Base-by-base conservation (phyloP, 1,140 invertebrate genomes). In the Zaprionus davidi region DNA sequence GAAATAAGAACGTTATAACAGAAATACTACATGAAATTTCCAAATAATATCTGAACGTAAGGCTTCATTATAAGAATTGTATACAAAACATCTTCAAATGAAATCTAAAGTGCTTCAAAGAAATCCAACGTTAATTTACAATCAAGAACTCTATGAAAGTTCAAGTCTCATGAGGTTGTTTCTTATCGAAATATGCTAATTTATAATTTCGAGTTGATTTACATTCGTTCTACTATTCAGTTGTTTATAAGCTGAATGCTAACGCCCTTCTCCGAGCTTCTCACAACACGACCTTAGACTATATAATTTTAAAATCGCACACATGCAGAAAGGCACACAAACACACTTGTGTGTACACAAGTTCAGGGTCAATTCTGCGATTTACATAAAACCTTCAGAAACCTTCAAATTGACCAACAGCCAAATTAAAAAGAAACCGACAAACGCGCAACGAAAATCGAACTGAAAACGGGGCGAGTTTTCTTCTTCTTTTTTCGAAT, bases 361-460 rank as follows among this genome's bases (percentile, higher is more conserved):
- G 66, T 75, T 76, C 74, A 76, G 60, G 74, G 74, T 76, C 62
- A 71, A 58, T 64, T 71, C 15, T 49, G 20, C 38, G 28, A 75
- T 78, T 73, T 69, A 68, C 76, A 81, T 79, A 74, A 63, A 82
- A 79, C 82, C 76, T 71, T 78, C 58, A 55, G 49, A 62, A 67
- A 66, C 24, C 57, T 55, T 55, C 59, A 73, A 60, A 56, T 64
- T 60, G 55, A 58, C 66, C 31, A 51, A 38, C n/a, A 44, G 57
- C 34, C 60, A 71, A 59, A 44, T 51, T 46, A 56, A 49, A 59
- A 44, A 53, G 56, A 64, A 51, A 36, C 26, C 6, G 20, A 59
- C 36, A 13, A 38, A 55, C 58, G 46, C 53, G 13, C 64, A 71
- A 46, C 41, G n/a, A 53, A 66, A 68, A 67, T 72, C 70, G 20